Evolutionary conservation across 2,888 invertebrate species (phyloP), one percentile per base, ranked within the genome.

Genomic region (Timandra comae): DNA sequence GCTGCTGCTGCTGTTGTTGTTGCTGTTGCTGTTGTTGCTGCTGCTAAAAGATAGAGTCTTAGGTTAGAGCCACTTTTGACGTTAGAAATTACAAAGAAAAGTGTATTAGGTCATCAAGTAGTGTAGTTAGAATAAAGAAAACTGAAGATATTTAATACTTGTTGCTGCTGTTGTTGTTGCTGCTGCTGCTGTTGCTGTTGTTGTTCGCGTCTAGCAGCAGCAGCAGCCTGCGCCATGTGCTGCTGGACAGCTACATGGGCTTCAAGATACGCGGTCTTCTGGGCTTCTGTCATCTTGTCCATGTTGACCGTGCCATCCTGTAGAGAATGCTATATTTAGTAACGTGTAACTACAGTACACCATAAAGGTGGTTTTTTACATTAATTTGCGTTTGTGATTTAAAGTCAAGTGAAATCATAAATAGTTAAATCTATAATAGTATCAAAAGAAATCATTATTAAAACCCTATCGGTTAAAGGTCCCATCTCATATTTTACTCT

Each of bases 161-260:
- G 67, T 1, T 46, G 49, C 1, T 49, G 48, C 3, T 46, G 46
- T 0, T 56, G 63, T 0, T 62, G 54, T 0, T 62, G 59, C 0
- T 77, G 75, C 1, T 76, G 72, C 6, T 78, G 79, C 7, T 79
- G 78, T n/a, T 79, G 78, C 12, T 77, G 81, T 41, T 81, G 82
- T 49, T 82, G 80, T 50, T 86, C 86, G 43, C 86, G 74, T 37
- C 86, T 65, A 13, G 87, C 80, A 53, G 86, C 75, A 50, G 85
- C 88, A 24, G 91, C 90, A 40, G 91, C 91, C 60, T 91, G 91
- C 23, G 91, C 91, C 91, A 92, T 92, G 66, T 92, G 92, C 63
- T 91, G 92, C 70, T 92, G 92, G 32, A 92, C 90, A 39, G 91
- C 91, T 65, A 91, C 91, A 67, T 91, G 91, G 38, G 92, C 91